These are phyloP conservation scores for Yponomeuta plumbellus DNA, from an alignment of 2,888 invertebrate species.

Conservation along the genomic window DNA sequence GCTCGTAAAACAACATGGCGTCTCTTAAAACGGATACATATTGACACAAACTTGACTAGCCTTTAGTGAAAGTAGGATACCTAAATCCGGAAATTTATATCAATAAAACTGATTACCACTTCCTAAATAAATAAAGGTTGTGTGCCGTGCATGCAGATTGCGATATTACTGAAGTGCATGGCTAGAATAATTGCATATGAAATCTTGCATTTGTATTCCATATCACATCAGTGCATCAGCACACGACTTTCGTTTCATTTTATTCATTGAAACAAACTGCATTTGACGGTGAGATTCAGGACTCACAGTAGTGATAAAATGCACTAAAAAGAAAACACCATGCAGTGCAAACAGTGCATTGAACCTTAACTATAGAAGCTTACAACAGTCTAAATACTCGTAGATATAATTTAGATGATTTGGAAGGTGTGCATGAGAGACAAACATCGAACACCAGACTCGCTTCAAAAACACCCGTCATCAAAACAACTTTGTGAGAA, in stretches of 20 bases:
- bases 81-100: constrained; percentile 7
- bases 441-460: neutral
- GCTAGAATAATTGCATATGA: constrained; percentile 65
- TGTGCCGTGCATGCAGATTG: constrained; percentile 8
- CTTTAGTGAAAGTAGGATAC: constrained; percentile 26
- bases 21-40: constrained; percentile 1
- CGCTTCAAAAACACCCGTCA: neutral
- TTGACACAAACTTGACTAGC: neutral
- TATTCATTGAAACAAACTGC: constrained; percentile 54
- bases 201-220: constrained; percentile 49
- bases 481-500: neutral
- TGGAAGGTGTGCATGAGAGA: neutral
- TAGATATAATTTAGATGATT: neutral
- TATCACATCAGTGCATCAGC: constrained; percentile 53
- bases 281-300: constrained; percentile 52
- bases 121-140: constrained; percentile 8
- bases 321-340: constrained; percentile 11
- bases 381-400: constrained; percentile 3
- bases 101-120: constrained; percentile 1
- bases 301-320: neutral
- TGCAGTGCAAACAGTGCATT: constrained; percentile 15
- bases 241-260: constrained; percentile 49
- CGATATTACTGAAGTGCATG: constrained; percentile 41
- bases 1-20: neutral
- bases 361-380: neutral